A percentile compares a stretch with the other conserved stretches of the same genome.
phyloP scores from a whole-genome alignment of 1,140 invertebrate species.

The Spodoptera frugiperda region DNA sequence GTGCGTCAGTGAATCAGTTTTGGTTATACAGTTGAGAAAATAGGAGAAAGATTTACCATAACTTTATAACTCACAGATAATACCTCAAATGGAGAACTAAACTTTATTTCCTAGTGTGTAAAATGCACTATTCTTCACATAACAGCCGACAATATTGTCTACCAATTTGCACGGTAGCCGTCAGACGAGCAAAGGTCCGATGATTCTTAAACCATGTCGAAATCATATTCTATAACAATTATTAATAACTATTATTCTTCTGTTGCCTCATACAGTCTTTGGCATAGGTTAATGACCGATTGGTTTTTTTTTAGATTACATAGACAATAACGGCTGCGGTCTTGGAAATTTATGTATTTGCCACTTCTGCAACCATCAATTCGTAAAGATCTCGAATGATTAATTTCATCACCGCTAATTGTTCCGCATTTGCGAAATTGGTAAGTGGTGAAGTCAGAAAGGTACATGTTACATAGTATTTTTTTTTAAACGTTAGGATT shows the following conservation, averaged over 20 bases:
- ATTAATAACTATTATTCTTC: conserved; percentile 18
- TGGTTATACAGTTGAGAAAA: no score
- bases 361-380: neutral
- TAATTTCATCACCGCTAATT: neutral
- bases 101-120: no score
- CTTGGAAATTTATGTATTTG: conserved; percentile 8
- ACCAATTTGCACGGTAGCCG: neutral
- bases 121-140: no score
- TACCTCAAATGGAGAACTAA: no score
- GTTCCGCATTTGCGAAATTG: conserved; percentile 12
- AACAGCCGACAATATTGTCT: no score
- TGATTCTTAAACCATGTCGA: neutral
- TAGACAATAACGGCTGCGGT: neutral
- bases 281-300: conserved; percentile 1
- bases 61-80: no score
- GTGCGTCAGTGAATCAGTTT: no score
- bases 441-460: neutral
- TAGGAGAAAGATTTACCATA: no score
- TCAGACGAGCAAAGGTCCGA: neutral
- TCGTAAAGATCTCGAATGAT: neutral
- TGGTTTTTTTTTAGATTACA: neutral
- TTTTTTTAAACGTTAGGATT: no score
- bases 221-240: conserved; percentile 3
- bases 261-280: neutral
- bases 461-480: neutral